Base-by-base conservation (phyloP, 2,797 vertebrate species). In the Petrocephalus schoutedeni region DNA sequence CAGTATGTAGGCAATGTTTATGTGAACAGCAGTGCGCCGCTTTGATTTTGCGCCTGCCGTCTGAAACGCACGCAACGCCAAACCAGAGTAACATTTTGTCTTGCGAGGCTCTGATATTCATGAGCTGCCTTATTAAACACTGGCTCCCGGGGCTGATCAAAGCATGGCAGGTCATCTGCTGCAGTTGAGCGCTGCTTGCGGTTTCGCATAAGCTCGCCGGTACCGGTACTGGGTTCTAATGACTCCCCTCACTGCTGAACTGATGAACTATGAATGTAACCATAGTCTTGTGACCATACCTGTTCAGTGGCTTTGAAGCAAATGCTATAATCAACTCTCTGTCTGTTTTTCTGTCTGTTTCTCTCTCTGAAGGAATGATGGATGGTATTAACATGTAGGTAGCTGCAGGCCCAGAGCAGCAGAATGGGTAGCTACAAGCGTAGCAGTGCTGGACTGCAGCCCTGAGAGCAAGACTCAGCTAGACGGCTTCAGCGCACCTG, bases 331-430 rank as follows among this genome's bases (percentile, higher is more conserved):
- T 84, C 87, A 82, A 89, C 41, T 89, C 89, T 88, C 88, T 88
- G 84, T 86, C 87, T 82, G 89, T 88, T 86, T 89, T 85, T 61
- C 74, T 87, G 86, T 88, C 88, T 88, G 84, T 91, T 94, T 91
- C 90, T 67, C 87, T 94, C 91, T 94, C 91, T 93, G 91, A 96
- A 97, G 97, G 96, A 97, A 94, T 96, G 92, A 95, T 93, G 95
- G 95, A 96, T 95, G 94, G 94, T 95, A 96, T 95, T 97, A 98
- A 95, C 97, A 98, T 98, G 98, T 98, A 98, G 97, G 71, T 51
- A 16, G 32, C 67, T 14, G 95, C 95, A 95, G 95, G 7, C 2
- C 95, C 95, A 95, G 95, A 92, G 92, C 92, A 94, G 90, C 95
- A 97, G 94, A 95, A 99, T 98, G 98, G 98, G 95, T 95, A 95